Base-by-base conservation (phyloP, 1,140 invertebrate genomes). In the Pseudomyrmex pallidus region DNA sequence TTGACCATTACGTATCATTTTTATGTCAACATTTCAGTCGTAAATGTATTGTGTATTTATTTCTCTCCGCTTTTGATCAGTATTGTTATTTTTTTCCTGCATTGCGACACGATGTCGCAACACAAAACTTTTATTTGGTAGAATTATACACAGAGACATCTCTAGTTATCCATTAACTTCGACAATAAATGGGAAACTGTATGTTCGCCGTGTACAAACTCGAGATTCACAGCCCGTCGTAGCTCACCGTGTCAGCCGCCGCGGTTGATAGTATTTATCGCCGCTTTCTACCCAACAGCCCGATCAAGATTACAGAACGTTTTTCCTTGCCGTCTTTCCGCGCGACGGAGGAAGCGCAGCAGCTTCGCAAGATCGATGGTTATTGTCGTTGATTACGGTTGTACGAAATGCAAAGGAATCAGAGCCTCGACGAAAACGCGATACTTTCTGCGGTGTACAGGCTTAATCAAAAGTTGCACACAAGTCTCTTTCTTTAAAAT, bases 321-420 rank as follows among this genome's bases (percentile, higher is more conserved):
- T 80, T 80, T 80, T 80, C 66, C 64, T 25, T 15, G 44, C 63
- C 76, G 76, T 80, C 76, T 80, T 72, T 70, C 54, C 66, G 66
- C 76, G 66, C 35, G 66, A 13, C 66, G 76, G 76, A 80, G 76
- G 76, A 50, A 70, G 76, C 76, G 44, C 76, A 72, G 76, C 56
- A 80, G 76, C 76, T 80, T 80, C 20, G 76, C 20, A 80, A 80
- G 76, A 80, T 80, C 76, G 76, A 80, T 80, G 76, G 76, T 80
- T 80, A 80, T 80, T 80, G 76, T 80, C 76, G 76, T 80, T 80
- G 76, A 80, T 80, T 80, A 80, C 66, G 76, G 76, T 72, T 80
- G 76, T 80, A 68, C 64, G 54, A 80, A 80, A 80, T 80, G 76
- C 76, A 80, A 80, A 80, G 66, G 76, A 67, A 80, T 70, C 66